Conservation (phyloP, 1,140 invertebrate species). For the Macrobrachium rosenbergii region DNA sequence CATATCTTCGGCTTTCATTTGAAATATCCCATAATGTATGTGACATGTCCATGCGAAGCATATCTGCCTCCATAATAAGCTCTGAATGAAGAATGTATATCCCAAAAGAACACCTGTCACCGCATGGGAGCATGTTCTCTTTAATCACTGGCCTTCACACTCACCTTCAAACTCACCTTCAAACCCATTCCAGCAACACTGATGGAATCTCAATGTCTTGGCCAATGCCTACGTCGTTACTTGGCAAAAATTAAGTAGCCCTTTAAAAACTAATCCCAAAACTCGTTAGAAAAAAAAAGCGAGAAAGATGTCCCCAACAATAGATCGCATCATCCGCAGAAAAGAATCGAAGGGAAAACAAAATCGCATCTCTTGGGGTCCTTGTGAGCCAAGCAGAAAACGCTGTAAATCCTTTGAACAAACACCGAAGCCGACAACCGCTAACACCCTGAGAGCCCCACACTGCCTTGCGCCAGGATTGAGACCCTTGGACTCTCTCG, state of each 20-base stretch:
- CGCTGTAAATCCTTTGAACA: slow-evolving; percentile 47
- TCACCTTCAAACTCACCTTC: not conserved
- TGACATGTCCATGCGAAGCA: no score
- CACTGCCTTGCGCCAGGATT: not conserved
- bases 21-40: no score
- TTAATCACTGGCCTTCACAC: not conserved
- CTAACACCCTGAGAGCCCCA: slow-evolving; percentile 34
- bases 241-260: not conserved
- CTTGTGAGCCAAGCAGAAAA: slow-evolving; percentile 38
- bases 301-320: not conserved
- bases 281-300: no score
- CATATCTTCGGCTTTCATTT: no score
- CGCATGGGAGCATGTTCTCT: not conserved
- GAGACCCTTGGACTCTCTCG: slow-evolving; percentile 14
- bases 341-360: slow-evolving; percentile 41
- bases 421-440: slow-evolving; percentile 44
- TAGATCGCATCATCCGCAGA: slow-evolving; percentile 31
- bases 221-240: no score
- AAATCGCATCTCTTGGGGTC: slow-evolving; percentile 36
- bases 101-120: no score
- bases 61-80: no score
- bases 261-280: not conserved
- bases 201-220: no score
- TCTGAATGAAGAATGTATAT: no score
- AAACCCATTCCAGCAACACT: no score